Evolutionary conservation across 2,888 invertebrate species (phyloP), one percentile per base, ranked within the genome.

Genomic region (Drosophila parthenogenetica): DNA sequence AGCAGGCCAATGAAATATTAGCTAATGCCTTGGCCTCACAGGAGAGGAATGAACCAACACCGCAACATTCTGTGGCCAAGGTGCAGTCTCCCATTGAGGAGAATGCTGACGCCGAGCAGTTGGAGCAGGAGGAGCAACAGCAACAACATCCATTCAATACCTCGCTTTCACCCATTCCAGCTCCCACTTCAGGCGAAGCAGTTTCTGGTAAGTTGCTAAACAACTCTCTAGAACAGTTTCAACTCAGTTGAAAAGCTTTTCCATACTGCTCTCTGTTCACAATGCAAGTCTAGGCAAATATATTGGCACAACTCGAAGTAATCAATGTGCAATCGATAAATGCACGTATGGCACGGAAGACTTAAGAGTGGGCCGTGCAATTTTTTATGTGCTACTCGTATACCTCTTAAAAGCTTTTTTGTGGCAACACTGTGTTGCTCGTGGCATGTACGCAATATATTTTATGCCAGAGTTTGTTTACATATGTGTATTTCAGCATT

Each of bases 1-100:
- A 95, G 92, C 95, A 95, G 89, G 94, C 95, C 83, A 94, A 94
- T 89, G 95, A 96, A 91, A 94, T 96, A 63, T 77, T 92, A 57
- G 90, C 91, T 51, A 92, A 92, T 66, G 92, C 92, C 2, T 69
- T 92, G 72, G 91, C 90, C 58, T 75, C 89, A 45, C 87, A 91
- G 57, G 91, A 92, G 50, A 85, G 77, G 50, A 89, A 87, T 73
- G 87, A 89, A 17, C 62, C 70, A 35, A 79, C 86, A 16, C 63
- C 85, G 0, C 85, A 71, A 5, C 89, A 85, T 51, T 85, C 87
- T 53, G 32, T 89, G 57, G 78, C 84, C 22, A 89, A 89, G 50
- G 81, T 91, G 48, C 89, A 90, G 58, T 92, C 92, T 29, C 92
- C 92, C 17, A 91, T 92, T 32, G 90, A 91, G 63, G 90, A 91